Evolutionary conservation across 2,113 vertebrate genomes (phyloP).

Genomic region (Clupea harengus): DNA sequence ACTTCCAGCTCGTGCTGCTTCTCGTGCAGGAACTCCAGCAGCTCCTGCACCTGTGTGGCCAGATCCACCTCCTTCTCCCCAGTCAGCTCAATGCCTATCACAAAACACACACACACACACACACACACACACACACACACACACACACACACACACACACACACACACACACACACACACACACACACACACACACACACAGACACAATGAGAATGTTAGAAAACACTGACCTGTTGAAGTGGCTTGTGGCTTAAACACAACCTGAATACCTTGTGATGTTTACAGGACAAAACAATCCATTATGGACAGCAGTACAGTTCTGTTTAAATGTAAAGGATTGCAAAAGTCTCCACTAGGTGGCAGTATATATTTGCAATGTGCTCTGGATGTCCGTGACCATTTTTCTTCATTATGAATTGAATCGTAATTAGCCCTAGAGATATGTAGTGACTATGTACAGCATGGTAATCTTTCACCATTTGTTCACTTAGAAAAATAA

Average conservation of each 20-base stretch:
- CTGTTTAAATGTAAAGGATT: background rate
- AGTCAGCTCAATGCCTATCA: slow-evolving; percentile 90
- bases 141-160: slow-evolving; percentile 11
- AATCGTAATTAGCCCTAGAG: background rate
- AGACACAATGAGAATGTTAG: background rate
- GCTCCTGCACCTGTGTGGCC: slow-evolving; percentile 95
- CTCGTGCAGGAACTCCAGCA: slow-evolving; percentile 96
- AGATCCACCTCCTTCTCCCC: slow-evolving; percentile 96
- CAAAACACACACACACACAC: slow-evolving; percentile 34
- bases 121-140: background rate
- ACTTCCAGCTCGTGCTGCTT: slow-evolving; percentile 94
- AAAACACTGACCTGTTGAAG: background rate
- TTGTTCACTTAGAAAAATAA: background rate
- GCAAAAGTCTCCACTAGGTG: slow-evolving; percentile 28
- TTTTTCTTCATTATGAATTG: background rate
- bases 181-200: slow-evolving; percentile 12
- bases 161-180: slow-evolving; percentile 12
- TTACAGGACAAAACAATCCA: background rate
- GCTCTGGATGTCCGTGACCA: background rate
- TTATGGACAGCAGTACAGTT: background rate
- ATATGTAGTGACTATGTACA: background rate
- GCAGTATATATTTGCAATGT: background rate
- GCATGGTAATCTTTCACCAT: background rate
- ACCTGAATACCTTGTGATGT: background rate
- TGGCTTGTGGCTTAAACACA: background rate